Conservation (phyloP, 2,888 invertebrate species). For the Ypsolopha scabrella region DNA sequence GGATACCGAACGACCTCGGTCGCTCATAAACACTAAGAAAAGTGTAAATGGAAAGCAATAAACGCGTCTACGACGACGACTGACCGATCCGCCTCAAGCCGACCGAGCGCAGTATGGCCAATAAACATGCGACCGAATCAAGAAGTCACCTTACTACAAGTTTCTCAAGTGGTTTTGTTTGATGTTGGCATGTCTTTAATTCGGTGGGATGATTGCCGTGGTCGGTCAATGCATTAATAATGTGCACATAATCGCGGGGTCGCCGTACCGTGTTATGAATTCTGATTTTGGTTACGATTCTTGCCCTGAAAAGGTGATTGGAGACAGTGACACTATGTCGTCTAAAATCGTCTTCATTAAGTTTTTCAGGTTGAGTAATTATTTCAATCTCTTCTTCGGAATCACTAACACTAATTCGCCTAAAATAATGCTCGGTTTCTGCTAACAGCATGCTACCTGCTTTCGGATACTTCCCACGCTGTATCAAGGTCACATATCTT, state of each 20-base stretch:
- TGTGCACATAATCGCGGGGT: slow-evolving; percentile 62
- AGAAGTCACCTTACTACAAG: background rate
- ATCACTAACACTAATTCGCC: too few relatives aligned
- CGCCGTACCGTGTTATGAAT: slow-evolving; percentile 35
- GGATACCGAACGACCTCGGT: slow-evolving; percentile 54
- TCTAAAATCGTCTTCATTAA: too few relatives aligned
- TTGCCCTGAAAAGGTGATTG: background rate
- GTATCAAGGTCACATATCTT: too few relatives aligned
- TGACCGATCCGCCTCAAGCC: background rate
- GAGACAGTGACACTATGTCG: too few relatives aligned
- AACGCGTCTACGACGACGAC: slow-evolving; percentile 45
- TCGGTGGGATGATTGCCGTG: slow-evolving; percentile 49
- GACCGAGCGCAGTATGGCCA: background rate
- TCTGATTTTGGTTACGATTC: background rate
- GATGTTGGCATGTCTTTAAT: slow-evolving; percentile 6
- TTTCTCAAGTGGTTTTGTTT: background rate
- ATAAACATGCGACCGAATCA: background rate
- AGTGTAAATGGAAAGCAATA: slow-evolving; percentile 57
- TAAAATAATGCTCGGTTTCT: too few relatives aligned
- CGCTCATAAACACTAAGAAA: slow-evolving; percentile 58
- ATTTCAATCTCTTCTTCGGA: too few relatives aligned
- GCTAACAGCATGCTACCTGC: too few relatives aligned
- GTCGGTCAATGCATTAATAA: slow-evolving; percentile 62
- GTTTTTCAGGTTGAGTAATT: too few relatives aligned
- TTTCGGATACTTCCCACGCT: too few relatives aligned